Base-by-base conservation (phyloP, 64 coral and sea anemone genomes). In the Montipora capricornis region DNA sequence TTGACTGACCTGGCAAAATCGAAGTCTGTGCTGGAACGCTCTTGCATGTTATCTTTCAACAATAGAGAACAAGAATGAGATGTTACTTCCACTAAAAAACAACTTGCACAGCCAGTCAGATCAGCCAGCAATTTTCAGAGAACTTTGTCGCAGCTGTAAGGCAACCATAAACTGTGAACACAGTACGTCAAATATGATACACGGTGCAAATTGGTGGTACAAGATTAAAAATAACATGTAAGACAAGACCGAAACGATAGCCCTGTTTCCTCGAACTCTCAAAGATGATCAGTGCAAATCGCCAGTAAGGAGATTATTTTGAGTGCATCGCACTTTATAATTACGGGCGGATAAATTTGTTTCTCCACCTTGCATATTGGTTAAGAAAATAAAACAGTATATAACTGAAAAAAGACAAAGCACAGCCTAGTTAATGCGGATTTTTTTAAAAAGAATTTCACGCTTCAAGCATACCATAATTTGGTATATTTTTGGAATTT, bases 1-100 rank as follows among this genome's bases (percentile, higher is more conserved):
- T 6, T 57, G 62, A 78, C 87, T 37, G 22, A 94, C 94, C 94
- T 90, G 9, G 94, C 94, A 55, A 95, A 95, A 69, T 95, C 82
- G 17, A 91, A 68, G 8, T 86, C 73, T 69, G 75, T 17, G 20
- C 73, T 68, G 45, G 81, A 61, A 8, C 47, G 66, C n/a, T 95
- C 90, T 64, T 75, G 51, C 37, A 92, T 20, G 16, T 81, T 80
- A 19, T 74, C 94, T 92, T 61, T 73, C 17, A 46, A 90, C 61
- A 68, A 4, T 16, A 8, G 11, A 11, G 9, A 78, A 76, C 37
- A 57, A 57, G 60, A 5, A 20, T 71, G 4, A 71, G 17, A 71
- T 37, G 37, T 37, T 37, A 37, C 37, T 37, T 37, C 37, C 1
- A 37, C 37, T 37, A 37, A 37, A 2, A 37, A 37, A 37, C 37